phyloP scores from a whole-genome alignment of 2,797 vertebrate species.

The Oryzias sinensis region DNA sequence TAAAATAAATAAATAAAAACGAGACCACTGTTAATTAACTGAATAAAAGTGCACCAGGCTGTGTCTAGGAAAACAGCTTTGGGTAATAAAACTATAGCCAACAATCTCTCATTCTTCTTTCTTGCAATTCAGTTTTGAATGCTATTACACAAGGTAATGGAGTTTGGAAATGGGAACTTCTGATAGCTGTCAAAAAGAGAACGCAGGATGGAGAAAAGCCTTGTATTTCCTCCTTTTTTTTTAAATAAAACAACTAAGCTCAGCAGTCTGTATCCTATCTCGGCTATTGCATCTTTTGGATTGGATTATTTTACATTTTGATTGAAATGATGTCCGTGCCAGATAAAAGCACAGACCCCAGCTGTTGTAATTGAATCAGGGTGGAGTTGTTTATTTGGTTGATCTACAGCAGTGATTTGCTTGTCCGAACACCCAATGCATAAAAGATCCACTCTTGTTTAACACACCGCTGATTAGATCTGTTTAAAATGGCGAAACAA shows the following conservation, averaged over 20 bases:
- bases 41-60: slow-evolving; percentile 81
- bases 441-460: slow-evolving; percentile 95
- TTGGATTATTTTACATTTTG: slow-evolving; percentile 99
- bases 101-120: slow-evolving; percentile 80
- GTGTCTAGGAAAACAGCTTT: slow-evolving; percentile 78
- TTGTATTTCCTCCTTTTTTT: slow-evolving; percentile 76
- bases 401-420: slow-evolving; percentile 89
- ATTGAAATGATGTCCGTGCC: slow-evolving; percentile 98
- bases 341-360: slow-evolving; percentile 91
- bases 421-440: slow-evolving; percentile 91
- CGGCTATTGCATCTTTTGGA: slow-evolving; percentile 89
- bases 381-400: slow-evolving; percentile 92
- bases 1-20: slow-evolving; percentile 58
- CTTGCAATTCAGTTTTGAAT: slow-evolving; percentile 81
- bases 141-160: slow-evolving; percentile 91
- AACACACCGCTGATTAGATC: slow-evolving; percentile 95
- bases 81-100: slow-evolving; percentile 83
- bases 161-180: slow-evolving; percentile 88
- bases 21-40: slow-evolving; percentile 91
- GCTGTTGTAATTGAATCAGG: slow-evolving; percentile 96
- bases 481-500: slow-evolving; percentile 84
- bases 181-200: slow-evolving; percentile 83
- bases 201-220: slow-evolving; percentile 67
- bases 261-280: slow-evolving; percentile 97
- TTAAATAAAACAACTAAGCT: slow-evolving; percentile 90